Conservation (phyloP, 2,888 invertebrate species). For the Microplitis manilae region DNA sequence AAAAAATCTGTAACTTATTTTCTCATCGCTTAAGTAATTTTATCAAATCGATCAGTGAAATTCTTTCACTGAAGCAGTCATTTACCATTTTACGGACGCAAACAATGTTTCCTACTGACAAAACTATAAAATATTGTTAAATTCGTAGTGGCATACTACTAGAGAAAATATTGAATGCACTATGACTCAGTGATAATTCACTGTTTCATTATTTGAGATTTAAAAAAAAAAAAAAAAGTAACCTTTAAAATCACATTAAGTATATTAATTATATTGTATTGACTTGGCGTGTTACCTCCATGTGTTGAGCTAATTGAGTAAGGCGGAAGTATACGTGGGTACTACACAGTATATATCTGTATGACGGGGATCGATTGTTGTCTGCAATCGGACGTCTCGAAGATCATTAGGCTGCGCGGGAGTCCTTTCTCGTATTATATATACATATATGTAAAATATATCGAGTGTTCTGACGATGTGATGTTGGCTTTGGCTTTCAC, state of each 20-base stretch:
- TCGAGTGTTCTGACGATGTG: neutral
- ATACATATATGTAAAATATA: conserved; percentile 6
- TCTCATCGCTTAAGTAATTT: too few species aligned
- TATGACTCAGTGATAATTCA: too few species aligned
- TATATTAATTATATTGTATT: neutral
- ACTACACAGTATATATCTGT: conserved; percentile 5
- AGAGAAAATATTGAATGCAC: too few species aligned
- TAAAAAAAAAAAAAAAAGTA: neutral
- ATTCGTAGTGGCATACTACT: too few species aligned
- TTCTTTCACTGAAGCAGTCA: too few species aligned
- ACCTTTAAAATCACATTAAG: neutral
- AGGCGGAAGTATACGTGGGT: conserved; percentile 16
- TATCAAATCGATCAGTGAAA: too few species aligned
- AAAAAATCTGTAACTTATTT: too few species aligned
- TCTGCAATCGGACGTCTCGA: conserved; percentile 32
- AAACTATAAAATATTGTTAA: too few species aligned
- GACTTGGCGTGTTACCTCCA: neutral
- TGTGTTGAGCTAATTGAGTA: conserved; percentile 28
- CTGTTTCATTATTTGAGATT: too few species aligned
- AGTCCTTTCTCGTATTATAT: conserved; percentile 12
- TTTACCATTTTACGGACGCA: too few species aligned
- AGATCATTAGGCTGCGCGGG: conserved; percentile 34
- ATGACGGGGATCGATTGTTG: conserved; percentile 39
- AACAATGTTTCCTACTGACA: too few species aligned
- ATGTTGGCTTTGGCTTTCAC: conserved; percentile 32